Conservation (phyloP, 2,113 vertebrate genomes). For the Bos javanicus region DNA sequence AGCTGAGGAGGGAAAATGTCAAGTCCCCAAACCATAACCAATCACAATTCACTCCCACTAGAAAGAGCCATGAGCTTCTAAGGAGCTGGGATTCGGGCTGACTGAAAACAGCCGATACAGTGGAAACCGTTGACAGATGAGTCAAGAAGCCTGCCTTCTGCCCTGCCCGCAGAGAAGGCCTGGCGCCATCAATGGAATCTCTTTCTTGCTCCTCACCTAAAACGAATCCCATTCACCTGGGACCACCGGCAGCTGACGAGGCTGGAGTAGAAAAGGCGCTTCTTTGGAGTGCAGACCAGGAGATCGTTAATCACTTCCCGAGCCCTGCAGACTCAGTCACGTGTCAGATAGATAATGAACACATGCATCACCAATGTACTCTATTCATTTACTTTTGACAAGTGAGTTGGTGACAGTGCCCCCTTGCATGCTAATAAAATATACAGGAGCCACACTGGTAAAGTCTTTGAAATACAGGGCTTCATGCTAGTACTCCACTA, state of each 20-base stretch:
- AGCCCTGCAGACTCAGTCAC: constrained; percentile 14
- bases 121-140: neutral
- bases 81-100: neutral
- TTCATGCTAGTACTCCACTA: neutral
- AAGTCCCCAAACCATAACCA: neutral
- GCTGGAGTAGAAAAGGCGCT: neutral
- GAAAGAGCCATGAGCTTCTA: neutral
- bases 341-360: constrained; percentile 46
- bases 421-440: constrained; percentile 56
- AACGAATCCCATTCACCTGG: neutral
- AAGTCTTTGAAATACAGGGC: constrained; percentile 57
- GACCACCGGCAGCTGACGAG: neutral
- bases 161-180: neutral
- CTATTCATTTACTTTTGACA: constrained; percentile 59
- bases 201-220: neutral
- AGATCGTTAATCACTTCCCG: constrained; percentile 32
- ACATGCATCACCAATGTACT: neutral
- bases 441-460: constrained; percentile 45
- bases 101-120: neutral
- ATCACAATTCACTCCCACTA: neutral
- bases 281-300: constrained; percentile 35
- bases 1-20: neutral
- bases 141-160: neutral
- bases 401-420: constrained; percentile 39
- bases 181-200: neutral